Percentiles rank a stretch among this genome's conserved stretches.
Evolutionary conservation across 2,113 vertebrate genomes (phyloP).

Genomic region (Cyanistes caeruleus): DNA sequence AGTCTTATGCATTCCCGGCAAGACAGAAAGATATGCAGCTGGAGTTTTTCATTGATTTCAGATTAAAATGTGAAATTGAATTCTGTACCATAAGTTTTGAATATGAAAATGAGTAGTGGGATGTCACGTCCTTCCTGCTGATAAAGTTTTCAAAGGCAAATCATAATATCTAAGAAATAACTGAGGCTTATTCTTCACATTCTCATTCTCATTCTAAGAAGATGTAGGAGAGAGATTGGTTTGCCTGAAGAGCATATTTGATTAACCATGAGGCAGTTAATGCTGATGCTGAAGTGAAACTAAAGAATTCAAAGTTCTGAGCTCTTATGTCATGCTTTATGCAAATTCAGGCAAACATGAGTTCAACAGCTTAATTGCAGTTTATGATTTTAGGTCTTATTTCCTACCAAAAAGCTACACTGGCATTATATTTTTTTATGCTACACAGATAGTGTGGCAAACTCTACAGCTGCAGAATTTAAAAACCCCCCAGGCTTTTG

Average conservation of each 20-base stretch:
- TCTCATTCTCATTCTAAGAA: background rate
- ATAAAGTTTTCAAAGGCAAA: background rate
- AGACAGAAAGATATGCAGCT: background rate
- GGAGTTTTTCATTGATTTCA: background rate
- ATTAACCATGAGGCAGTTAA: background rate
- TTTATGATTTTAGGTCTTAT: background rate
- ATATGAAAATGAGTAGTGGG: background rate
- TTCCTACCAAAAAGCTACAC: background rate
- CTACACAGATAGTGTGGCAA: background rate
- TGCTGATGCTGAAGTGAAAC: background rate
- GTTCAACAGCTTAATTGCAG: conserved; percentile 6
- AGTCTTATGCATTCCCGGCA: background rate
- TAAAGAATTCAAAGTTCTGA: background rate
- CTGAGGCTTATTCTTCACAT: background rate
- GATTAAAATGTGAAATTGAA: background rate
- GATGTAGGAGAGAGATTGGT: background rate
- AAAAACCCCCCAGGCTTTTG: background rate
- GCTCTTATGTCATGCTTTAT: background rate
- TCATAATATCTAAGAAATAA: background rate
- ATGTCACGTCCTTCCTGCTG: background rate
- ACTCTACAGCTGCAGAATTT: background rate
- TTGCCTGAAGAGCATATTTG: background rate
- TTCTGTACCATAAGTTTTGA: background rate
- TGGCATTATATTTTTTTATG: background rate
- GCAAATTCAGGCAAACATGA: background rate